A percentile compares a stretch with the other conserved stretches of the same genome.
These are phyloP conservation scores for Chionoecetes opilio DNA, from an alignment of 1,140 invertebrate genomes.

Conservation along the genomic window DNA sequence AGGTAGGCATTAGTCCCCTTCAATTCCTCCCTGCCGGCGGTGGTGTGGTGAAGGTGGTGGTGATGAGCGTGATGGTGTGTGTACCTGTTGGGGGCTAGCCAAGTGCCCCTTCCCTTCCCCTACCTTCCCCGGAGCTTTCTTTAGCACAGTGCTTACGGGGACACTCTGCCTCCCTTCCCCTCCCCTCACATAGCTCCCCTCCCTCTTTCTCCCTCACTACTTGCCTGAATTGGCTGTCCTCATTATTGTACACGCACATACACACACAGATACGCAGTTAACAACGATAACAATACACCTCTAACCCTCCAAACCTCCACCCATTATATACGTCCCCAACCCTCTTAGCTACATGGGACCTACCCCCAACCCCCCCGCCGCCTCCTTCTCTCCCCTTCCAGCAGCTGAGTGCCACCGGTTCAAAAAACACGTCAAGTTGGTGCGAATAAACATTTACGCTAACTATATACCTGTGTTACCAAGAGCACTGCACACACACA, in stretches of 20 bases:
- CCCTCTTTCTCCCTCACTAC: not conserved
- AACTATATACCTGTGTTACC: not conserved
- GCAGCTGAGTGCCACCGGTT: too few relatives aligned
- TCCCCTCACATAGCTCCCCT: not conserved
- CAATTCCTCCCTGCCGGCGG: too few relatives aligned
- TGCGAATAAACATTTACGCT: slow-evolving; percentile 5
- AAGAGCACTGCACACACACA: not conserved
- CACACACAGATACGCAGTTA: too few relatives aligned
- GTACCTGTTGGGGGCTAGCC: not conserved
- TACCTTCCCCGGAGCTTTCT: not conserved
- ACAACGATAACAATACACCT: not conserved
- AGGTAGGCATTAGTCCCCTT: too few relatives aligned
- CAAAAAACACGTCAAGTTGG: not conserved
- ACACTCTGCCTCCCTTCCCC: not conserved
- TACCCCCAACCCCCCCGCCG: not conserved
- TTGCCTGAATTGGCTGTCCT: too few relatives aligned
- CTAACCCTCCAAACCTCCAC: not conserved
- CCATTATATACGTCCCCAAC: not conserved
- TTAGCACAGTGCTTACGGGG: slow-evolving; percentile 12
- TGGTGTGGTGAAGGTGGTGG: too few relatives aligned
- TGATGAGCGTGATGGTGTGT: too few relatives aligned
- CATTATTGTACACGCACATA: too few relatives aligned
- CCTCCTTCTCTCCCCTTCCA: not conserved
- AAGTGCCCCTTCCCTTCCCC: not conserved
- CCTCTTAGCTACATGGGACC: not conserved